Base-by-base conservation (phyloP, 2,797 vertebrate species). In the Lacerta bilineata region DNA sequence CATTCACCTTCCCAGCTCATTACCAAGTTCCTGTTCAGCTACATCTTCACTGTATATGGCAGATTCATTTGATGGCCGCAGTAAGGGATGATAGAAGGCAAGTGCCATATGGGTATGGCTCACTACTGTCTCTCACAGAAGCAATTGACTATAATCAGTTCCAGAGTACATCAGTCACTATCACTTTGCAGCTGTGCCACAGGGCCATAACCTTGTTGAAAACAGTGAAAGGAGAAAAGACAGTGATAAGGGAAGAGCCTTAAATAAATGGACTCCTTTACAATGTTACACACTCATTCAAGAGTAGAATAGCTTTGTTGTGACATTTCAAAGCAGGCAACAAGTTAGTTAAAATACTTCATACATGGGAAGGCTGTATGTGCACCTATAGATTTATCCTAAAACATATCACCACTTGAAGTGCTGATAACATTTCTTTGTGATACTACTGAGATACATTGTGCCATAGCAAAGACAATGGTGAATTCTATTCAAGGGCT, bases 91-190 rank as follows among this genome's bases (percentile, higher is more conserved):
- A 79, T 33, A 87, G 50, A 93, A 88, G 87, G 83, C 80, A 91
- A 86, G 90, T 94, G 91, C 91, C 89, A 89, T 90, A 88, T 93
- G 93, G 75, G 89, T 29, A 13, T 91, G 72, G 80, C 93, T 91
- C 91, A 46, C 68, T 50, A 25, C 59, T 85, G 83, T 41, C 33
- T 77, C 78, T 91, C 85, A 92, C 79, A 50, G 69, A 92, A 91
- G 64, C 84, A 78, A 64, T 85, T 86, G 87, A 64, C 69, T 90
- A 87, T 87, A 92, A 94, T 87, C 66, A 87, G 79, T 46, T 86
- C n/a, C 64, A 69, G 88, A 88, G 87, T 72, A 29, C 85, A 71
- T 84, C 91, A 90, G 76, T 91, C 82, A 74, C 41, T 71, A 76
- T 84, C 87, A 86, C 25, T 87, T 74, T 1, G n/a, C 39, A 87